A percentile compares a stretch with the other conserved stretches of the same genome.
Evolutionary conservation across 2,888 invertebrate species (phyloP).

Genomic region (Lapara coniferarum): DNA sequence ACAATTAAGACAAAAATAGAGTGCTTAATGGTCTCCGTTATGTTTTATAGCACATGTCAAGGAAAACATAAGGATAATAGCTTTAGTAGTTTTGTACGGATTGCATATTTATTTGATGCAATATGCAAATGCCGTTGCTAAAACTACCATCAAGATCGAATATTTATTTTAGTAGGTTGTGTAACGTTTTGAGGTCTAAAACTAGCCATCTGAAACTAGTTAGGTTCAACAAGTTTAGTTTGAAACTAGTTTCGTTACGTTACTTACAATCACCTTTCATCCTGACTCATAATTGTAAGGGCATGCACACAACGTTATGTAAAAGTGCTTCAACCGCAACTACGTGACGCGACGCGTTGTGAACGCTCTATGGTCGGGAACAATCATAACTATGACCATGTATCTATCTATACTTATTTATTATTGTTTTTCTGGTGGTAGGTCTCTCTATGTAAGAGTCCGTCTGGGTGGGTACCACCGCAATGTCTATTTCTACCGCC

Average conservation of each 20-base stretch:
- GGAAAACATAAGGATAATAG: background rate
- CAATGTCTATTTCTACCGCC: too few relatives aligned
- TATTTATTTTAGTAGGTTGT: background rate
- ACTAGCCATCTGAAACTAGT: background rate
- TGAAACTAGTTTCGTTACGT: background rate
- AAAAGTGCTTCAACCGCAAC: too few relatives aligned
- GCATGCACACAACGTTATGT: too few relatives aligned
- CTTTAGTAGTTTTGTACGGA: background rate
- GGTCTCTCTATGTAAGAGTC: too few relatives aligned
- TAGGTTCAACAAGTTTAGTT: background rate
- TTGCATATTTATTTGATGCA: background rate
- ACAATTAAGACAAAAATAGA: background rate
- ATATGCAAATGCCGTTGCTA: background rate
- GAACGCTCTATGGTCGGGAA: too few relatives aligned
- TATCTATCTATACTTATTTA: too few relatives aligned
- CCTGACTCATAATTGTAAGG: too few relatives aligned
- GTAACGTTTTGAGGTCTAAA: background rate
- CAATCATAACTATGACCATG: too few relatives aligned
- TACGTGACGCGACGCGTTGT: too few relatives aligned
- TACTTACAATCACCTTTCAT: background rate
- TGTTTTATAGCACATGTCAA: background rate
- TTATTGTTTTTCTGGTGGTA: too few relatives aligned
- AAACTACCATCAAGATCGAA: background rate
- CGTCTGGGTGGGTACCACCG: too few relatives aligned
- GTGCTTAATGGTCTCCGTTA: background rate